Percentiles rank a stretch among this genome's conserved stretches.
These are phyloP conservation scores for Entomobrya multifasciata DNA, from an alignment of 2,888 invertebrate species.

Conservation along the genomic window DNA sequence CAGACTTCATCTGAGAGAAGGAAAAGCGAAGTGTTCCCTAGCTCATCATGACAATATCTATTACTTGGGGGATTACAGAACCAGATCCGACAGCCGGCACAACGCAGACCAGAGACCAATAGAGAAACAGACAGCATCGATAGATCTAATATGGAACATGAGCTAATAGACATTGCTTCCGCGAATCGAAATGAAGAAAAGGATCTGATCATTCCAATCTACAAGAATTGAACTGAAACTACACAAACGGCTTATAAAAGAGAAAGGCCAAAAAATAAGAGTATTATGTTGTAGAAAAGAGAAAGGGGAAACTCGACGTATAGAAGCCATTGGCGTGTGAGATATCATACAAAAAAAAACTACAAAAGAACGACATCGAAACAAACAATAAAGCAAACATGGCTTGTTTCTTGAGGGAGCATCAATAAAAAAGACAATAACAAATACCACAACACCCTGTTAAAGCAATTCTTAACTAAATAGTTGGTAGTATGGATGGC, in stretches of 20 bases:
- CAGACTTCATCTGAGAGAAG: neutral
- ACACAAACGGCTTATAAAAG: neutral
- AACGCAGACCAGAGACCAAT: conserved; percentile 14
- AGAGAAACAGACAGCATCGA: neutral
- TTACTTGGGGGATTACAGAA: conserved; percentile 49
- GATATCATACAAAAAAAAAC: no score
- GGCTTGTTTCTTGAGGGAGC: no score
- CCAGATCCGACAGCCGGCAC: conserved; percentile 12
- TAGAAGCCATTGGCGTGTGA: no score
- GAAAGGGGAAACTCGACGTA: no score
- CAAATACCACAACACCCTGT: no score
- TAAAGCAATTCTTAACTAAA: no score
- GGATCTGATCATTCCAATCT: neutral
- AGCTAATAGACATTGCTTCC: neutral
- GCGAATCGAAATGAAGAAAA: neutral
- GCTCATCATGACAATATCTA: conserved; percentile 44
- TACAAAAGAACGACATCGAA: no score
- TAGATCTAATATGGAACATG: neutral
- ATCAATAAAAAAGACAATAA: no score
- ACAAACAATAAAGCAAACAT: no score
- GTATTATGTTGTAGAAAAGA: no score
- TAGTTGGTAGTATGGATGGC: no score
- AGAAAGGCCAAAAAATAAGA: neutral
- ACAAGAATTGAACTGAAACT: neutral
- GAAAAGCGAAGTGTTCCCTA: neutral